Evolutionary conservation across 2,888 invertebrate species (phyloP).

Genomic region (Ferrisia virgata): DNA sequence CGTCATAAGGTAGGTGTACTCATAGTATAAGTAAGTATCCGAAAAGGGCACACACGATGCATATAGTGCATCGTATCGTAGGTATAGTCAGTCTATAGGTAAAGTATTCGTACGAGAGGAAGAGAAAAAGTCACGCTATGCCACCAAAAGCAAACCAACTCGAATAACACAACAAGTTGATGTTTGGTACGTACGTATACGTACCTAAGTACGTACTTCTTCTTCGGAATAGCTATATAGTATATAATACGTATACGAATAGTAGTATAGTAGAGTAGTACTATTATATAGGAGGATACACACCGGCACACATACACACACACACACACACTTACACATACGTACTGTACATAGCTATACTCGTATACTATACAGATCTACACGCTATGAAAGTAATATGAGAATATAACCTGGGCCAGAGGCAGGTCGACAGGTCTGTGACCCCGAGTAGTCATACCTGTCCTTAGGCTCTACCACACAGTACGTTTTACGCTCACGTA

Average conservation of each 20-base stretch:
- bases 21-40: too few species aligned
- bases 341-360: too few species aligned
- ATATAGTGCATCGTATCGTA: too few species aligned
- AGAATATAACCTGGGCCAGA: slow-evolving; percentile 46
- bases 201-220: too few species aligned
- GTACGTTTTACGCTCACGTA: slow-evolving; percentile 41
- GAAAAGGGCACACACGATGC: background rate
- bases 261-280: background rate
- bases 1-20: too few species aligned
- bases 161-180: slow-evolving; percentile 38
- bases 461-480: slow-evolving; percentile 45
- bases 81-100: too few species aligned
- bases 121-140: background rate
- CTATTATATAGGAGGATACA: background rate
- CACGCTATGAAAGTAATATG: slow-evolving; percentile 36
- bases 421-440: slow-evolving; percentile 47
- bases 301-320: background rate
- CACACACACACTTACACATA: too few species aligned
- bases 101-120: too few species aligned
- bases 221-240: slow-evolving; percentile 9
- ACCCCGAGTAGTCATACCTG: slow-evolving; percentile 46
- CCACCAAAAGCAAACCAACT: background rate
- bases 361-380: background rate
- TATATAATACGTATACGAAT: slow-evolving; percentile 4
- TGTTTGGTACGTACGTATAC: background rate